These are phyloP conservation scores for Zaprionus lineosus DNA, from an alignment of 2,888 invertebrate genomes.

Conservation along the genomic window DNA sequence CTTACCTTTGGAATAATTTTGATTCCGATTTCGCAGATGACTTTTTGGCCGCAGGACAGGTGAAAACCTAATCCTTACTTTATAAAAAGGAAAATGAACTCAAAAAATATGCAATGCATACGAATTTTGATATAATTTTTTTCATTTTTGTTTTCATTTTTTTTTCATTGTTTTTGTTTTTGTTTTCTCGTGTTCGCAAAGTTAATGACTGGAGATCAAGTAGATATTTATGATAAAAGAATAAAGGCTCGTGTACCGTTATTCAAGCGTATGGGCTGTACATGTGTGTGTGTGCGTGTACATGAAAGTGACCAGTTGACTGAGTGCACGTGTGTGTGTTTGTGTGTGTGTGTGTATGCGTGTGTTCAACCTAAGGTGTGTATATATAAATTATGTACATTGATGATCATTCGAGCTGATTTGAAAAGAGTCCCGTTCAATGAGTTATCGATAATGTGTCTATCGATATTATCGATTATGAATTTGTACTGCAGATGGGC, in stretches of 20 bases:
- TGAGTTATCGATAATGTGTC: slow-evolving; percentile 22
- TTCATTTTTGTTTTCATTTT: slow-evolving; percentile 43
- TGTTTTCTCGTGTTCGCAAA: slow-evolving; percentile 63
- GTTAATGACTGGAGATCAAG: slow-evolving; percentile 80
- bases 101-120: slow-evolving; percentile 58
- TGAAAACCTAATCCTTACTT: slow-evolving; percentile 12
- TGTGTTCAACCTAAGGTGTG: slow-evolving; percentile 41
- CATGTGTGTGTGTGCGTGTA: slow-evolving; percentile 13
- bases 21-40: slow-evolving; percentile 52
- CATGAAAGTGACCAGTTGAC: slow-evolving; percentile 1
- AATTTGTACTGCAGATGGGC: slow-evolving; percentile 44
- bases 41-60: no score
- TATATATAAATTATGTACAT: slow-evolving; percentile 24
- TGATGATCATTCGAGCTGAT: slow-evolving; percentile 47
- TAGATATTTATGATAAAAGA: slow-evolving; percentile 51
- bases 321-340: slow-evolving; percentile 13
- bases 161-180: slow-evolving; percentile 19
- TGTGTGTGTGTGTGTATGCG: slow-evolving; percentile 16
- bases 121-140: slow-evolving; percentile 65
- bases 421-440: slow-evolving; percentile 80
- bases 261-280: slow-evolving; percentile 55
- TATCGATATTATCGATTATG: slow-evolving; percentile 25
- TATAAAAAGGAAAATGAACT: slow-evolving; percentile 26
- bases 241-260: slow-evolving; percentile 47
- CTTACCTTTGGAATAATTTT: slow-evolving; percentile 8